Conservation (phyloP, 2,113 vertebrate species). For the Falco punctatus region DNA sequence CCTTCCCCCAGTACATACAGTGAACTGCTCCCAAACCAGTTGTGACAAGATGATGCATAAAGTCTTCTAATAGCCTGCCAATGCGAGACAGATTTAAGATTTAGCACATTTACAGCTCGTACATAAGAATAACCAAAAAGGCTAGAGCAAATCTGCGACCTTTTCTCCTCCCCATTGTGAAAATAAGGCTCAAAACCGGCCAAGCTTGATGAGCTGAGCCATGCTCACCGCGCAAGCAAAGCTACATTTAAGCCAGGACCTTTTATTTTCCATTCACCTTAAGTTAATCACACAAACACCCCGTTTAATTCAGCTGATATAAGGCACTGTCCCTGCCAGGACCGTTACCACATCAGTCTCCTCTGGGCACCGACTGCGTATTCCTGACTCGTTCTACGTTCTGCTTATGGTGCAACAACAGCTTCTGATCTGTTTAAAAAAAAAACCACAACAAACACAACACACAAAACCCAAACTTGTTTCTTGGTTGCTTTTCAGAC, state of each 20-base stretch:
- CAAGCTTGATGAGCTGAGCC: background rate
- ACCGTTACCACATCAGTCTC: background rate
- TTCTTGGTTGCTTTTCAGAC: background rate
- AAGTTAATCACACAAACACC: background rate
- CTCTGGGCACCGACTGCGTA: fast-evolving
- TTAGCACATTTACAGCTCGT: background rate
- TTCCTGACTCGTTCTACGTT: background rate
- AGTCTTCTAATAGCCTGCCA: background rate
- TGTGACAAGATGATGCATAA: background rate
- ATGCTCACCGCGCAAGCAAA: background rate
- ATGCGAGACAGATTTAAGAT: background rate
- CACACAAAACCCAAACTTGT: too few relatives aligned
- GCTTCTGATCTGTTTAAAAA: background rate
- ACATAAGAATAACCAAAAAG: background rate
- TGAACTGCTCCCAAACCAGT: background rate
- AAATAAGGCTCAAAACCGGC: background rate
- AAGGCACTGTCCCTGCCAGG: background rate
- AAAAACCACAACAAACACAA: too few relatives aligned
- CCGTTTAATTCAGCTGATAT: background rate
- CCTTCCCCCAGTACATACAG: background rate
- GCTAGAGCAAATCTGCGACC: background rate
- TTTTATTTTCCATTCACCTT: background rate
- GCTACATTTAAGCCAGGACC: background rate
- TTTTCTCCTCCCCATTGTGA: background rate
- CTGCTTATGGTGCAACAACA: background rate